Evolutionary conservation across 1,140 invertebrate genomes (phyloP), one percentile per base, ranked within the genome.

Genomic region (Drosophila fuyamai): DNA sequence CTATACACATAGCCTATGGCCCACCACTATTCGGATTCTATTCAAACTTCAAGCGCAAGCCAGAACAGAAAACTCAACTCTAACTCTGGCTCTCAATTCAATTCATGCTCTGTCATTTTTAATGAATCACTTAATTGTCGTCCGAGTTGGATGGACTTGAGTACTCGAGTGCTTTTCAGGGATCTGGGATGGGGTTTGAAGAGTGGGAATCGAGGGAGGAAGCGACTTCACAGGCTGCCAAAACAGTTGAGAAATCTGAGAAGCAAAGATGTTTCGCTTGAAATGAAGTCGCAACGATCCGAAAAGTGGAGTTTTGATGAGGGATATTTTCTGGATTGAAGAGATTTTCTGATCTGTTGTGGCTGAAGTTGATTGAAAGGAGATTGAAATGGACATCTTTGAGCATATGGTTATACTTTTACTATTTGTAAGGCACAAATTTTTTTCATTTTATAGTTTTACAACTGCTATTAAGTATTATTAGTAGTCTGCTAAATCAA

Each of bases 111-210:
- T 88, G 83, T 88, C 84, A 84, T 84, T 89, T 89, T 90, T 90
- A 89, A 89, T 89, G 85, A 89, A 90, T 89, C 84, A 81, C 85
- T 89, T 89, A 89, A 89, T 89, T 89, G 84, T 84, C 78, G 73
- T 81, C 66, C 81, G 72, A 73, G 70, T 43, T 74, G 55, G 63
- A 56, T 44, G 47, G 67, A 71, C 55, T 51, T 38, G 58, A 74
- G 66, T 80, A 73, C 68, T 84, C 47, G 18, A 63, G 58, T 27
- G 63, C n/a, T 41, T 67, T 65, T 16, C 41, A 36, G 13, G 50
- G 50, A 50, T 59, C 14, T 40, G 58, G 58, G 29, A 38, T 56
- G 57, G 43, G 18, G 7, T 5, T 36, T 68, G n/a, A 18, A 29
- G 14, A 63, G 60, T 35, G 60, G 55, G 16, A 60, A 63, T 41